A percentile compares a stretch with the other conserved stretches of the same genome.
Evolutionary conservation across 1,140 invertebrate species (phyloP).

Genomic region (Agrilus planipennis): DNA sequence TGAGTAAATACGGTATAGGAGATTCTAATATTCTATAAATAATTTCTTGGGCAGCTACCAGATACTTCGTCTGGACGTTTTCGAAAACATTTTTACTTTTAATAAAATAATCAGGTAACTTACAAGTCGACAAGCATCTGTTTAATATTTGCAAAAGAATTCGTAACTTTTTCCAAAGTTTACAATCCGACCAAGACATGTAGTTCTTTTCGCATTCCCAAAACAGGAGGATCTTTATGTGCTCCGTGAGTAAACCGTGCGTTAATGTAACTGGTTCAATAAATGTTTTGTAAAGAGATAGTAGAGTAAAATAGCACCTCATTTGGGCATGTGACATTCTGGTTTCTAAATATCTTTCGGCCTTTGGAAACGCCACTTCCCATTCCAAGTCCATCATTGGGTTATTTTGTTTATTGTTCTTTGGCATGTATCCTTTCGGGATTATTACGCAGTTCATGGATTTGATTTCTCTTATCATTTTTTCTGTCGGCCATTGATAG

Average conservation of each 20-base stretch:
- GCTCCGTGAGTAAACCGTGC: conserved; percentile 46
- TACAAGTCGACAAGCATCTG: conserved; percentile 39
- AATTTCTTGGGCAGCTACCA: conserved; percentile 50
- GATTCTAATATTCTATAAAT: conserved; percentile 48
- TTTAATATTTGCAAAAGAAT: conserved; percentile 44
- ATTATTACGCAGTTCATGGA: conserved; percentile 54
- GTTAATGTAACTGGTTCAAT: conserved; percentile 44
- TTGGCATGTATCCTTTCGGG: conserved; percentile 51
- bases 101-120: conserved; percentile 61
- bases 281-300: conserved; percentile 54
- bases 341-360: conserved; percentile 57
- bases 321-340: conserved; percentile 55
- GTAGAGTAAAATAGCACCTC: conserved; percentile 50
- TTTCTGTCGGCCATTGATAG: conserved; percentile 52
- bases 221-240: conserved; percentile 65
- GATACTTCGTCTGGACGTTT: conserved; percentile 48
- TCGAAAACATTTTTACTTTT: conserved; percentile 58
- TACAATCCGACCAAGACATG: conserved; percentile 55
- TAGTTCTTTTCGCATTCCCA: conserved; percentile 63
- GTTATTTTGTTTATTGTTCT: conserved; percentile 42
- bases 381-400: conserved; percentile 44
- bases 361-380: conserved; percentile 59
- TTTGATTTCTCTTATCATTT: conserved; percentile 51
- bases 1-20: conserved; percentile 54
- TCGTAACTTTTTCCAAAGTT: conserved; percentile 51